phyloP scores from a whole-genome alignment of 1,140 invertebrate species.

The Trypoxylus dichotomus region DNA sequence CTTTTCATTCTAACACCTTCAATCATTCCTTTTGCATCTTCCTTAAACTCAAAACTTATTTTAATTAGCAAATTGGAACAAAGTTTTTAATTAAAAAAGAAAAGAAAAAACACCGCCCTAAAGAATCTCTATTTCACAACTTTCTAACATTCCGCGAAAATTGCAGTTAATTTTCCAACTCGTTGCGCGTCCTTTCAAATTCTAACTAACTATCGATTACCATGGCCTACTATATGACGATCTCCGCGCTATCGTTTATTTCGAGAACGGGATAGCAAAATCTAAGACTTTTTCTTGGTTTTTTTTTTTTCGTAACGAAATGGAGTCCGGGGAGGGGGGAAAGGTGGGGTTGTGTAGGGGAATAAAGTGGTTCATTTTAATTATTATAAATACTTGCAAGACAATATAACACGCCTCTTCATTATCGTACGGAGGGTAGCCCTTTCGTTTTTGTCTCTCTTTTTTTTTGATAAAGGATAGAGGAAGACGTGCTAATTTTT shows the following conservation, averaged over 20 bases:
- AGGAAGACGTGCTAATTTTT: neutral
- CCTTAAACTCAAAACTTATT: too few relatives aligned
- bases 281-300: neutral
- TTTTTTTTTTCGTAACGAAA: neutral
- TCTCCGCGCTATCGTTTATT: neutral
- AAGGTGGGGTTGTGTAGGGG: neutral
- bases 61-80: too few relatives aligned
- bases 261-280: neutral
- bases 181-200: too few relatives aligned
- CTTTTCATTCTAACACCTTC: too few relatives aligned
- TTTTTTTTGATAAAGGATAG: neutral
- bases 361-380: too few relatives aligned
- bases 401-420: neutral
- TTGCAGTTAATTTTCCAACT: too few relatives aligned
- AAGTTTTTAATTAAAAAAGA: too few relatives aligned
- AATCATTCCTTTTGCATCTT: too few relatives aligned
- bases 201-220: slow-evolving; percentile 46
- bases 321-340: neutral
- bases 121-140: too few relatives aligned
- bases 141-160: too few relatives aligned
- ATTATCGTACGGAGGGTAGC: neutral
- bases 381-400: neutral
- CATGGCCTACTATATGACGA: slow-evolving; percentile 59
- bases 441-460: neutral
- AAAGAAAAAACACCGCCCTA: too few relatives aligned